These are phyloP conservation scores for Mionectes macconnelli DNA, from an alignment of 2,113 vertebrate species.

Conservation along the genomic window DNA sequence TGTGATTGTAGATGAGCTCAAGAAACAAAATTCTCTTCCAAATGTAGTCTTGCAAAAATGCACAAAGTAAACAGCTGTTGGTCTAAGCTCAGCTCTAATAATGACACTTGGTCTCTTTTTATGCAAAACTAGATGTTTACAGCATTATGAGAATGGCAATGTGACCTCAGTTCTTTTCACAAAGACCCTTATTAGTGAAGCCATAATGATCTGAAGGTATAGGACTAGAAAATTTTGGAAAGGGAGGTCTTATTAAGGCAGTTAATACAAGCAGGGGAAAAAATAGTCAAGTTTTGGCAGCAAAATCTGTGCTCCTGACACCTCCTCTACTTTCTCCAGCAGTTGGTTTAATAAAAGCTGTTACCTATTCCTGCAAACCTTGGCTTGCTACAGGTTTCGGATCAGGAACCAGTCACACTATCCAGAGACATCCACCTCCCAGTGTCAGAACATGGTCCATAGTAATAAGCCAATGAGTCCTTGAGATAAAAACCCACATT, in stretches of 20 bases:
- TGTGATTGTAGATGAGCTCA: neutral
- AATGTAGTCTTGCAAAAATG: neutral
- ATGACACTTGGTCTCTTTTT: neutral
- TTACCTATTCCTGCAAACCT: neutral
- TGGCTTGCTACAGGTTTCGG: neutral
- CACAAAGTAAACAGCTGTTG: neutral
- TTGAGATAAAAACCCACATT: conserved; percentile 42
- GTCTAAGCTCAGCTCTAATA: neutral
- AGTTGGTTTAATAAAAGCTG: conserved; percentile 13
- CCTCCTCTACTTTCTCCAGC: neutral
- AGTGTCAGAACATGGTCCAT: conserved; percentile 8
- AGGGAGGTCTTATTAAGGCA: neutral
- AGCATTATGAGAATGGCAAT: neutral
- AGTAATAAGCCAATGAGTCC: conserved; percentile 30
- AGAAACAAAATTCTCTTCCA: neutral
- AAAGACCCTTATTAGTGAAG: neutral
- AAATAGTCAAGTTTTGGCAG: neutral
- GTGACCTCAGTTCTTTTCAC: neutral
- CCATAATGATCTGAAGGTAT: neutral
- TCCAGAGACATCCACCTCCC: conserved; percentile 17
- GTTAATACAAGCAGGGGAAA: neutral
- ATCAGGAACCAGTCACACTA: neutral
- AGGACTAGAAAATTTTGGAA: neutral
- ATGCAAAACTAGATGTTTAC: neutral
- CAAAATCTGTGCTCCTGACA: neutral